Conservation (phyloP, 1,140 invertebrate genomes). For the Brachystomella parvula region DNA sequence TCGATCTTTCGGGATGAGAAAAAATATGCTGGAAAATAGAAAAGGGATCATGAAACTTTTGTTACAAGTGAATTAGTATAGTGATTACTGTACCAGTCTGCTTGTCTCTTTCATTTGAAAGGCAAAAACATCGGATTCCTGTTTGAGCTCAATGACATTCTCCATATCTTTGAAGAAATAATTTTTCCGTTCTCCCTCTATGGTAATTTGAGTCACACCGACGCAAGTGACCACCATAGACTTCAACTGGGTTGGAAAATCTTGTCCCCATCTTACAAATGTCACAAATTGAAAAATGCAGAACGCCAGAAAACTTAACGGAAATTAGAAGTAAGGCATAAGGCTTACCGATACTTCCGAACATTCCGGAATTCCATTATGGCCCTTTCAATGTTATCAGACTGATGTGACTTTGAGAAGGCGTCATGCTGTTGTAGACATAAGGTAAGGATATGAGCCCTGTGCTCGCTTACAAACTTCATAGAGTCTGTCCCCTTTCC, state of each 20-base stretch:
- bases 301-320: slow-evolving; percentile 15
- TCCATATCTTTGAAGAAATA: slow-evolving; percentile 93
- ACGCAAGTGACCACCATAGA: slow-evolving; percentile 29
- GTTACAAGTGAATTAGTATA: slow-evolving; percentile 3
- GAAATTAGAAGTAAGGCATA: neutral
- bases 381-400: slow-evolving; percentile 34
- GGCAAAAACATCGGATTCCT: slow-evolving; percentile 31
- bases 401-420: slow-evolving; percentile 34
- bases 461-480: slow-evolving; percentile 94
- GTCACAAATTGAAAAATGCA: slow-evolving; percentile 12
- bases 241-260: slow-evolving; percentile 24
- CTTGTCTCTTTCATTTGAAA: slow-evolving; percentile 33
- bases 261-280: slow-evolving; percentile 36
- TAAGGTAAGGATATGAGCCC: slow-evolving; percentile 83
- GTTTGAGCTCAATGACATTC: slow-evolving; percentile 56
- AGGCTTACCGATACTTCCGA: slow-evolving; percentile 28
- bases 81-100: slow-evolving; percentile 38
- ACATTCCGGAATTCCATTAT: slow-evolving; percentile 27
- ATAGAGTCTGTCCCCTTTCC: slow-evolving; percentile 80
- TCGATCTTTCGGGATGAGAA: slow-evolving; percentile 29
- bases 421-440: slow-evolving; percentile 51
- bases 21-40: slow-evolving; percentile 35
- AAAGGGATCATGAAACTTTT: neutral
- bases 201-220: slow-evolving; percentile 33
- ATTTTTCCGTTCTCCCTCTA: slow-evolving; percentile 49